These are phyloP conservation scores for Semaprochilodus insignis DNA, from an alignment of 2,797 vertebrate species.

Conservation along the genomic window DNA sequence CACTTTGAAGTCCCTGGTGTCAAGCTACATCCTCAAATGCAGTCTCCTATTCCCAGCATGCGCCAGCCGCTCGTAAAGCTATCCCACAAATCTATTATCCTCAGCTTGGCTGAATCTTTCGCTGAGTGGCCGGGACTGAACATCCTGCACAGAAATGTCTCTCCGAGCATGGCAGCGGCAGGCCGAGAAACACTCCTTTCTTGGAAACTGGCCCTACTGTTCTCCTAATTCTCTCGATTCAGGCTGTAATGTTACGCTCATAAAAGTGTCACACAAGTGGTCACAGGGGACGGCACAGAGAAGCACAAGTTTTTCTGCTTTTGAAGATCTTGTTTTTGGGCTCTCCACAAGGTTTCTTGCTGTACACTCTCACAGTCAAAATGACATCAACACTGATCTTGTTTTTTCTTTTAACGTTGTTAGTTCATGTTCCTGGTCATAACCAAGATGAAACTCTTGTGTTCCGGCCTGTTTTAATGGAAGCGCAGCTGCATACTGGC, in stretches of 20 bases:
- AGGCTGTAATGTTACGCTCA: not conserved
- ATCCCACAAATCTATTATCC: conserved; percentile 33
- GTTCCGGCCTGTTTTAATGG: no score
- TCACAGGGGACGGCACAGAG: not conserved
- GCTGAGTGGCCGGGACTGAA: conserved; percentile 3
- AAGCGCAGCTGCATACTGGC: no score
- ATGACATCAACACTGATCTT: no score
- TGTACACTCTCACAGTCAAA: no score
- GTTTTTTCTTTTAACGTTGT: no score
- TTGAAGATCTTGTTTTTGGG: not conserved
- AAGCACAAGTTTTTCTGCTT: not conserved
- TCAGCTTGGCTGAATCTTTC: conserved; percentile 21
- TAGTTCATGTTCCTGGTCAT: no score
- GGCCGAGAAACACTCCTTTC: not conserved
- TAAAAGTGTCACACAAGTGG: conserved; percentile 20
- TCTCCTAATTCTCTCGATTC: not conserved
- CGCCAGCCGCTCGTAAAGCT: conserved; percentile 39
- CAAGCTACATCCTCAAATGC: conserved; percentile 17
- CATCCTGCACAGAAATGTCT: not conserved
- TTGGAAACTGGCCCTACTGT: not conserved
- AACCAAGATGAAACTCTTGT: no score
- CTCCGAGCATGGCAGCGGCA: not conserved
- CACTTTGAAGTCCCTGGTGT: conserved; percentile 22
- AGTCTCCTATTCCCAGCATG: conserved; percentile 18
- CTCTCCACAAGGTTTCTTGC: not conserved